phyloP scores from a whole-genome alignment of 2,888 invertebrate species.

The Protophormia terraenovae region DNA sequence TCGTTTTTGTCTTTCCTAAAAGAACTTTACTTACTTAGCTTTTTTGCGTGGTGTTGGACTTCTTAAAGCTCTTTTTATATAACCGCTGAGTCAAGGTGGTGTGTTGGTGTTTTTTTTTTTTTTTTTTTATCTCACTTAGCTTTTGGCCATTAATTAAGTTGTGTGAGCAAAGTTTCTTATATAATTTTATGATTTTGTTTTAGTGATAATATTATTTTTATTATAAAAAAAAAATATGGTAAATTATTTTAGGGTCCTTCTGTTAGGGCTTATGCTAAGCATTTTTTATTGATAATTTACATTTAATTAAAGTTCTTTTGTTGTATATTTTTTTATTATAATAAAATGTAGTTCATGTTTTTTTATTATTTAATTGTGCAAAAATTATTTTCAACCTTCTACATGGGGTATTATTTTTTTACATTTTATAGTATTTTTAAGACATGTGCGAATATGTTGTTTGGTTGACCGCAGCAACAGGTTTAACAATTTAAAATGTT shows the following conservation, averaged over 20 bases:
- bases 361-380: constrained; percentile 27
- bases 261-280: neutral
- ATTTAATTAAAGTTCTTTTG: neutral
- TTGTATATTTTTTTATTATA: no score
- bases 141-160: constrained; percentile 57
- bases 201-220: constrained; percentile 15
- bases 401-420: neutral
- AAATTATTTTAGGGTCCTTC: no score
- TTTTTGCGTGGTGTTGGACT: neutral
- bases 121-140: constrained; percentile 9
- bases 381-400: no score
- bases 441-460: neutral
- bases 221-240: no score
- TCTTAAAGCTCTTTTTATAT: neutral
- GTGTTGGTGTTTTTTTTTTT: no score
- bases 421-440: neutral
- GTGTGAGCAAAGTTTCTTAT: constrained; percentile 19
- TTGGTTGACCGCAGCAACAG: neutral
- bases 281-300: neutral
- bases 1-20: neutral
- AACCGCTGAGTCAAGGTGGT: no score
- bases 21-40: neutral
- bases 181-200: constrained; percentile 48
- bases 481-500: neutral
- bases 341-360: neutral